phyloP scores from a whole-genome alignment of 1,140 invertebrate species.

The Drosophila fuyamai region DNA sequence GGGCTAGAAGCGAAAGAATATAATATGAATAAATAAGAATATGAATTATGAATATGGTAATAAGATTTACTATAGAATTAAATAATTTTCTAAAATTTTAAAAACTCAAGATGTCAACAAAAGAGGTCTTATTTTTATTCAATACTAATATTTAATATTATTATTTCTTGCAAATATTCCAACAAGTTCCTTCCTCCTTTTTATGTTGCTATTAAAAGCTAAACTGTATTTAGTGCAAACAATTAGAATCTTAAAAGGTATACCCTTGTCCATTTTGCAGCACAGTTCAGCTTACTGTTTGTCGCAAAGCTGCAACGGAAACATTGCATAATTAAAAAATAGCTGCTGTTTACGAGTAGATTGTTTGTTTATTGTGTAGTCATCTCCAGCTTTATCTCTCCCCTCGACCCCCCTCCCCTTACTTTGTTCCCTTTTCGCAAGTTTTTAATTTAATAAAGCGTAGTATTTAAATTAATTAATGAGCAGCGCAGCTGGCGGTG shows the following conservation, averaged over 20 bases:
- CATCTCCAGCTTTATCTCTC: conserved; percentile 8
- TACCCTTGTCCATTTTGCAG: background rate
- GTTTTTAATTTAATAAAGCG: conserved; percentile 56
- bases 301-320: conserved; percentile 42
- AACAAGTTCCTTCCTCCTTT: too few relatives aligned
- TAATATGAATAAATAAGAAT: too few relatives aligned
- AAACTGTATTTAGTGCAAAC: too few relatives aligned
- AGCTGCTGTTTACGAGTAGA: conserved; percentile 61
- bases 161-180: too few relatives aligned
- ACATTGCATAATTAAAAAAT: conserved; percentile 76
- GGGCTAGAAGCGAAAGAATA: background rate
- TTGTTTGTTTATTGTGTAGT: conserved; percentile 61
- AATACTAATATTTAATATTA: too few relatives aligned
- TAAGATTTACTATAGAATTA: too few relatives aligned
- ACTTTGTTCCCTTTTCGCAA: conserved; percentile 4
- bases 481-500: conserved; percentile 11
- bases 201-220: too few relatives aligned
- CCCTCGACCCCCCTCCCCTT: background rate
- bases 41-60: too few relatives aligned
- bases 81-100: too few relatives aligned
- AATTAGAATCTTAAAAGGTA: background rate
- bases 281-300: conserved; percentile 18
- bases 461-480: conserved; percentile 57
- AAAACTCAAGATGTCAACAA: too few relatives aligned
- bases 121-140: too few relatives aligned